Evolutionary conservation across 53 echinoderm and acorn worm species (phyloP).

Genomic region (Holothuria leucospilota): DNA sequence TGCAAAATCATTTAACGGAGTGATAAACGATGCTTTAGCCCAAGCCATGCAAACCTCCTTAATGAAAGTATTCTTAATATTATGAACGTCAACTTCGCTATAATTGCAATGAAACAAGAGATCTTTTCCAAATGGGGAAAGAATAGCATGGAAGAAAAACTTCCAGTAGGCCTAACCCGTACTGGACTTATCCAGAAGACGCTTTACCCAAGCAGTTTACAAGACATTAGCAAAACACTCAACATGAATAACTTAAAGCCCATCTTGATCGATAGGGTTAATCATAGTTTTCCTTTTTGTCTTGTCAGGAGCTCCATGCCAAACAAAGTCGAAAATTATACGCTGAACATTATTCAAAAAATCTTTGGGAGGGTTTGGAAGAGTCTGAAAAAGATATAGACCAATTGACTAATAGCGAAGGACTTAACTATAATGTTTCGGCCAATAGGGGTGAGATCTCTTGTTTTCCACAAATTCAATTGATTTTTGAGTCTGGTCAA

Average conservation of each 20-base stretch:
- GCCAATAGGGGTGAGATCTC: too few relatives aligned
- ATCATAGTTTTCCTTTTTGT: too few relatives aligned
- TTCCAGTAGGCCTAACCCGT: too few relatives aligned
- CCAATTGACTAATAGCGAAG: conserved; percentile 21
- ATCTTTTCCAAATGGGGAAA: conserved; percentile 17
- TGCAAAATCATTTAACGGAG: neutral
- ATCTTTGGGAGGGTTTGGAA: too few relatives aligned
- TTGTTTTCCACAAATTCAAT: too few relatives aligned
- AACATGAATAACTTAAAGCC: neutral
- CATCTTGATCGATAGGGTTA: conserved; percentile 18
- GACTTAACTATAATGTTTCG: neutral
- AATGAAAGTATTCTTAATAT: conserved; percentile 19
- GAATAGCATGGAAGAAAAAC: neutral
- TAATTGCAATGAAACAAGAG: conserved; percentile 1
- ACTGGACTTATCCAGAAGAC: too few relatives aligned
- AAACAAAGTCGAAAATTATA: too few relatives aligned
- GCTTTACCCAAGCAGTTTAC: too few relatives aligned
- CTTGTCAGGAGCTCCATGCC: too few relatives aligned
- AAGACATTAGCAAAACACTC: too few relatives aligned
- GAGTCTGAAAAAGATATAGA: too few relatives aligned
- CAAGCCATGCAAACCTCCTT: conserved; percentile 11
- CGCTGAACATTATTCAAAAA: too few relatives aligned
- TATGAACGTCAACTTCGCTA: neutral
- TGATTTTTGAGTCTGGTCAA: neutral
- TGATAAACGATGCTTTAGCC: neutral